These are phyloP conservation scores for Cavia porcellus DNA, from an alignment of 2,113 vertebrate genomes.

Conservation along the genomic window DNA sequence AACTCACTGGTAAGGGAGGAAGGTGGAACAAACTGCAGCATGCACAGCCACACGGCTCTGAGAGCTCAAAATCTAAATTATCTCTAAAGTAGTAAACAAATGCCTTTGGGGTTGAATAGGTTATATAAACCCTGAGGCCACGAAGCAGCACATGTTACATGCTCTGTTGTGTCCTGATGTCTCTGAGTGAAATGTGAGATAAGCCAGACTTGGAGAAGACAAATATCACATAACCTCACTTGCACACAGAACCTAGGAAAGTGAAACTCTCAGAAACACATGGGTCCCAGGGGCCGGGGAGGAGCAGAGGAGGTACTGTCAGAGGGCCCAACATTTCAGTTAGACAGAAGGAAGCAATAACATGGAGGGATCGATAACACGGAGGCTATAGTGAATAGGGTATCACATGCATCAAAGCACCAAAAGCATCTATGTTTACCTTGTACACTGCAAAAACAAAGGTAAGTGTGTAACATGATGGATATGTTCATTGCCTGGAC, in stretches of 20 bases:
- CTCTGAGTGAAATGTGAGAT: background rate
- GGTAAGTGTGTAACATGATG: background rate
- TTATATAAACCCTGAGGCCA: background rate
- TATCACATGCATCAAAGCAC: background rate
- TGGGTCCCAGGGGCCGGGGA: background rate
- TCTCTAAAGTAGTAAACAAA: constrained; percentile 14
- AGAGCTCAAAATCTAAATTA: background rate
- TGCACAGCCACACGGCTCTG: background rate
- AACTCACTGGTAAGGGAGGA: background rate
- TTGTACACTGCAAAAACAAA: background rate
- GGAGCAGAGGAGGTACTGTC: background rate
- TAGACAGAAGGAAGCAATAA: background rate
- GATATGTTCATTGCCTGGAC: background rate
- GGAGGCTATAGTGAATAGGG: background rate
- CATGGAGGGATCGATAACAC: background rate
- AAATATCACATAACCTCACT: background rate
- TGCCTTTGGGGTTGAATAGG: background rate
- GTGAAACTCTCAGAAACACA: background rate
- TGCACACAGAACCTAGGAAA: background rate
- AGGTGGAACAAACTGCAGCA: background rate
- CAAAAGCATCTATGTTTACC: background rate
- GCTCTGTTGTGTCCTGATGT: background rate
- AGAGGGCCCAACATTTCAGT: too few species aligned
- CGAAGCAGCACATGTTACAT: background rate
- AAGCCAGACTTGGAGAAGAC: background rate